Evolutionary conservation across 1,140 invertebrate species (phyloP).

Genomic region (Ectropis grisescens): DNA sequence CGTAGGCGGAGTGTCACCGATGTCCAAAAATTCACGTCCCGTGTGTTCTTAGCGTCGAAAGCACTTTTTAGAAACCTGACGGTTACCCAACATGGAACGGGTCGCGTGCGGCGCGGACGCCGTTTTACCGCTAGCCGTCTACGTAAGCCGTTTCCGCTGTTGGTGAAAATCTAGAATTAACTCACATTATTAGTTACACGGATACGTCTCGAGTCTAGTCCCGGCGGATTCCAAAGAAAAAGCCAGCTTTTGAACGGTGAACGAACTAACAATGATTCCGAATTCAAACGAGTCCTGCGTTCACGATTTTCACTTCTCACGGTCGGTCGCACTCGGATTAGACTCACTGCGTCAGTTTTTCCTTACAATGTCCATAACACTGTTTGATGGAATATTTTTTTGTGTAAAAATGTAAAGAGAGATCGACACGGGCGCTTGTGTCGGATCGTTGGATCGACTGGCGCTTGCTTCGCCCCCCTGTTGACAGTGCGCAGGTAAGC

Average conservation of each 20-base stretch:
- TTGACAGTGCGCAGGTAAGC: constrained; percentile 65
- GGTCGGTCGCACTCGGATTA: no score
- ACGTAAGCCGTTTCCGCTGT: constrained; percentile 61
- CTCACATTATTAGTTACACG: constrained; percentile 42
- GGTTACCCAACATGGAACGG: constrained; percentile 45
- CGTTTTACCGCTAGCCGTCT: constrained; percentile 61
- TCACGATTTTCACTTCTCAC: constrained; percentile 8
- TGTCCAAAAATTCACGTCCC: constrained; percentile 28
- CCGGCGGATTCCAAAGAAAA: constrained; percentile 19
- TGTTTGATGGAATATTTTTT: constrained; percentile 22
- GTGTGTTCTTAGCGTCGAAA: constrained; percentile 28
- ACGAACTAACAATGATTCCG: constrained; percentile 15
- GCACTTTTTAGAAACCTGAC: constrained; percentile 53
- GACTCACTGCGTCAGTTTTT: no score
- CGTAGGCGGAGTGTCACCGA: constrained; percentile 11
- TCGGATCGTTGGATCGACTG: constrained; percentile 49
- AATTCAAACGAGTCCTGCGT: no score
- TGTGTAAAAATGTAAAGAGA: constrained; percentile 15
- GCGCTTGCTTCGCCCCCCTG: constrained; percentile 44
- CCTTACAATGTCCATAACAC: no score
- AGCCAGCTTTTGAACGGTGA: constrained; percentile 19
- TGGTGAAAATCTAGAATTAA: constrained; percentile 63
- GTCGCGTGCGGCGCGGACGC: constrained; percentile 50
- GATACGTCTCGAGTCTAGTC: constrained; percentile 31
- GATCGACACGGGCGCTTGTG: constrained; percentile 36